phyloP scores from a whole-genome alignment of 2,888 invertebrate species.

The Papilio protenor region DNA sequence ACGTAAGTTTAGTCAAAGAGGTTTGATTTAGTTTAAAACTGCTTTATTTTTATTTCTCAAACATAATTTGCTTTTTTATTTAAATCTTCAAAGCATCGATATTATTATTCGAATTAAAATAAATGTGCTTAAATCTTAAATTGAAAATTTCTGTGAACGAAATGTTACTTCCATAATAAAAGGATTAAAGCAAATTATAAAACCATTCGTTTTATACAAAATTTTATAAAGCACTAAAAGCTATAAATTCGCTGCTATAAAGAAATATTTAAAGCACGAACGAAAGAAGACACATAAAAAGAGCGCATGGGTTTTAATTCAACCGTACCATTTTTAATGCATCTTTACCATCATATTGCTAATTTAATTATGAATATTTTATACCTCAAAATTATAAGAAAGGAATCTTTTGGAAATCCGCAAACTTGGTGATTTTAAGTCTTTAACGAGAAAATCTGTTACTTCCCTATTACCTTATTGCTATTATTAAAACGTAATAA shows the following conservation, averaged over 20 bases:
- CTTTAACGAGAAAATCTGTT: neutral
- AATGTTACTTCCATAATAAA: neutral
- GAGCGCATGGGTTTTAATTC: neutral
- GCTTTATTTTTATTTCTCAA: neutral
- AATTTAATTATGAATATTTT: neutral
- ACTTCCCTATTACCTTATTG: neutral
- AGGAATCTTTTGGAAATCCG: neutral
- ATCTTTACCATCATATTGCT: neutral
- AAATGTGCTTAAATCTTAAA: neutral
- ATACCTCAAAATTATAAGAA: neutral
- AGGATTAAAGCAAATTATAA: neutral
- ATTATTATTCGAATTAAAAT: neutral
- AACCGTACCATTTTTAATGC: neutral
- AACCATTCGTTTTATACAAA: neutral
- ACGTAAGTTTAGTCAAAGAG: conserved; percentile 1
- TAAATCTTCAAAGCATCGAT: neutral
- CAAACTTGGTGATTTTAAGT: neutral
- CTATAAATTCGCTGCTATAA: neutral
- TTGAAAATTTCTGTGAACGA: neutral
- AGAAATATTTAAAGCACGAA: neutral
- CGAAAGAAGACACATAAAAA: neutral
- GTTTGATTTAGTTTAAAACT: conserved; percentile 13
- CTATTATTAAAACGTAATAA: conserved; percentile 3
- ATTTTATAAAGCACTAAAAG: conserved; percentile 23
- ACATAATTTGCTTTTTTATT: neutral